A percentile compares a stretch with the other conserved stretches of the same genome.
phyloP scores from a whole-genome alignment of 2,888 invertebrate genomes.

The Hyles lineata region DNA sequence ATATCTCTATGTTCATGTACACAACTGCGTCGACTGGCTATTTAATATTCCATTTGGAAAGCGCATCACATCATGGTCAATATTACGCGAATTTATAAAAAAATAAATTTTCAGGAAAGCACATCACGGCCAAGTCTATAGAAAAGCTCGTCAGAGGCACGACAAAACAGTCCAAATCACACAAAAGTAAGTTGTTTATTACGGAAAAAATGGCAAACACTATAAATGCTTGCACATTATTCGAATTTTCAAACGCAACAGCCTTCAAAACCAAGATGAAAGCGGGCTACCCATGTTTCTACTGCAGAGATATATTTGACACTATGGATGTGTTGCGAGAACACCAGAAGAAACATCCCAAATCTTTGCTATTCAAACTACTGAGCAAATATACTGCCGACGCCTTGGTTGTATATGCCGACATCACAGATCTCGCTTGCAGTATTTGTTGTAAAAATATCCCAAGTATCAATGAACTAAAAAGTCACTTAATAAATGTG shows the following conservation, averaged over 20 bases:
- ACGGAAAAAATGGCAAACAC: conserved; percentile 48
- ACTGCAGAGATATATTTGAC: conserved; percentile 47
- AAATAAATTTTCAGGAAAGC: conserved; percentile 43
- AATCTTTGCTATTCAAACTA: conserved; percentile 39
- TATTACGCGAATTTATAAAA: no score
- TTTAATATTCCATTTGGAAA: no score
- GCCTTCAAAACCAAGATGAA: conserved; percentile 53
- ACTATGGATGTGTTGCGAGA: conserved; percentile 42
- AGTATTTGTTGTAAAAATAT: conserved; percentile 45
- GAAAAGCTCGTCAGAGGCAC: conserved; percentile 34
- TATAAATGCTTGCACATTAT: conserved; percentile 47
- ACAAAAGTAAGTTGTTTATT: conserved; percentile 28
- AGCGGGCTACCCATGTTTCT: conserved; percentile 54
- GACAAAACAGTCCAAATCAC: conserved; percentile 5
- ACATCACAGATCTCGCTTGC: conserved; percentile 53
- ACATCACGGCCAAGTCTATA: conserved; percentile 42
- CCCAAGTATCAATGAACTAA: conserved; percentile 44
- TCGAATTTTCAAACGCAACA: conserved; percentile 52
- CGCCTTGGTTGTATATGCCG: conserved; percentile 51
- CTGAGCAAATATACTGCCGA: conserved; percentile 48
- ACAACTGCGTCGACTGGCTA: no score
- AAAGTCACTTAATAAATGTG: conserved; percentile 43
- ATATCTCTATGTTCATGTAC: no score
- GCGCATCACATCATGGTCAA: no score
- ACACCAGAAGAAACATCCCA: conserved; percentile 43